Evolutionary conservation across 2,797 vertebrate genomes (phyloP).

Genomic region (Podargus strigoides): DNA sequence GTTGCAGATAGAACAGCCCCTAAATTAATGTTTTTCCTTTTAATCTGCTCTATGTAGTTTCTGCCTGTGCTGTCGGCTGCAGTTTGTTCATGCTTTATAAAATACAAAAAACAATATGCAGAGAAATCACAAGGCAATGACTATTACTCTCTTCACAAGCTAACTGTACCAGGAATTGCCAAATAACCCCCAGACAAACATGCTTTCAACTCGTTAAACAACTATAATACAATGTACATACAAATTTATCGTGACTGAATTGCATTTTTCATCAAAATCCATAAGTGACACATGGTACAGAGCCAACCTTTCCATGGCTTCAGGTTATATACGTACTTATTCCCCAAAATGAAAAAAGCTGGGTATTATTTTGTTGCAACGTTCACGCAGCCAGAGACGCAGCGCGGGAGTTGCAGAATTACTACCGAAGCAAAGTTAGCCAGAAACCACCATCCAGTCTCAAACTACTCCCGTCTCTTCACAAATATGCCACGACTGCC

Average conservation of each 20-base stretch:
- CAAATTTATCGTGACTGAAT: background rate
- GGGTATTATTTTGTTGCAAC: background rate
- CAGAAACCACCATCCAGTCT: conserved; percentile 41
- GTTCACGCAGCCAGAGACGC: background rate
- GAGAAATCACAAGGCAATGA: conserved; percentile 19
- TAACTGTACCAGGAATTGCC: background rate
- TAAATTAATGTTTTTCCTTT: conserved; percentile 16
- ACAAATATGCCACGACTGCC: background rate
- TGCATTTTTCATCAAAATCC: background rate
- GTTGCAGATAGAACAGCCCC: background rate
- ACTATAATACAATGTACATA: background rate
- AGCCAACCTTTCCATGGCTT: background rate
- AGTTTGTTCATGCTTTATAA: conserved; percentile 4
- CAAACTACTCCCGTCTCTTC: background rate
- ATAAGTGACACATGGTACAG: background rate
- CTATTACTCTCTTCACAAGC: background rate
- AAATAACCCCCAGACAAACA: background rate
- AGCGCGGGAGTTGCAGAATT: background rate
- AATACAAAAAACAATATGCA: background rate
- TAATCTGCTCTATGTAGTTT: background rate
- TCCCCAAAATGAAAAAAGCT: background rate
- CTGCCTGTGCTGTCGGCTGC: background rate
- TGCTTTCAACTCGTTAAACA: background rate
- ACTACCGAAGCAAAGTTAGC: background rate
- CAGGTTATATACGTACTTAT: background rate